phyloP scores from a whole-genome alignment of 1,140 invertebrate genomes.

The Hyposmocoma kahamanoa region DNA sequence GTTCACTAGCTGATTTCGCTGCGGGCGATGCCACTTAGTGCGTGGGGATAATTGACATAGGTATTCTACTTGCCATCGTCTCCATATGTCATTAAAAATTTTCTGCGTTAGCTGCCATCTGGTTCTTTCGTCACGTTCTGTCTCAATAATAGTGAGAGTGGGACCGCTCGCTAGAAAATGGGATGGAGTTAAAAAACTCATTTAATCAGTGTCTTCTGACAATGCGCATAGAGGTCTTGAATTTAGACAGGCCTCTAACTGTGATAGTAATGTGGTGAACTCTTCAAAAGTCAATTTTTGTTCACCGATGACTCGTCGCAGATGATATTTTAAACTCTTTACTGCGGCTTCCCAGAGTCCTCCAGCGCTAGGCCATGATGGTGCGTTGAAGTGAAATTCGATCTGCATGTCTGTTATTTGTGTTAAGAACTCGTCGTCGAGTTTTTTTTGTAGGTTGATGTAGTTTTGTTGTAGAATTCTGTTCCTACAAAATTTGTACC shows the following conservation, averaged over 20 bases:
- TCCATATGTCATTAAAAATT: slow-evolving; percentile 29
- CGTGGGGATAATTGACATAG: slow-evolving; percentile 19
- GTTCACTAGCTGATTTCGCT: slow-evolving; percentile 4
- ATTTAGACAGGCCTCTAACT: neutral
- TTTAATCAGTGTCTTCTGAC: slow-evolving; percentile 10
- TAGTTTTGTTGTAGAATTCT: neutral
- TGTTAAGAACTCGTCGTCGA: neutral
- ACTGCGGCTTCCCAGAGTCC: slow-evolving; percentile 26
- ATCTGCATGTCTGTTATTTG: slow-evolving; percentile 12
- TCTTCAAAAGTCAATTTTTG: slow-evolving; percentile 7
- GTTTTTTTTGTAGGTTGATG: neutral
- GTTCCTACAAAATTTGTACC: neutral
- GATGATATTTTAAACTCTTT: slow-evolving; percentile 31
- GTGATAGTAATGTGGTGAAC: slow-evolving; percentile 24
- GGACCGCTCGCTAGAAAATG: slow-evolving; percentile 11
- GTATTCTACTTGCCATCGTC: slow-evolving; percentile 28
- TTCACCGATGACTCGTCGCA: slow-evolving; percentile 27
- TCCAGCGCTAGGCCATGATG: slow-evolving; percentile 33
- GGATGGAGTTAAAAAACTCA: slow-evolving; percentile 6
- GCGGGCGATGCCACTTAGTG: slow-evolving; percentile 21
- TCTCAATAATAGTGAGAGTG: slow-evolving; percentile 3
- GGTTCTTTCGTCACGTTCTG: neutral
- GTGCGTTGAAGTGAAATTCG: slow-evolving; percentile 42
- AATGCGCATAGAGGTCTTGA: neutral
- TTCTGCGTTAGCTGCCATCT: slow-evolving; percentile 13